Evolutionary conservation across 2,113 vertebrate species (phyloP), one percentile per base, ranked within the genome.

Genomic region (Phrynosoma blainvillii): DNA sequence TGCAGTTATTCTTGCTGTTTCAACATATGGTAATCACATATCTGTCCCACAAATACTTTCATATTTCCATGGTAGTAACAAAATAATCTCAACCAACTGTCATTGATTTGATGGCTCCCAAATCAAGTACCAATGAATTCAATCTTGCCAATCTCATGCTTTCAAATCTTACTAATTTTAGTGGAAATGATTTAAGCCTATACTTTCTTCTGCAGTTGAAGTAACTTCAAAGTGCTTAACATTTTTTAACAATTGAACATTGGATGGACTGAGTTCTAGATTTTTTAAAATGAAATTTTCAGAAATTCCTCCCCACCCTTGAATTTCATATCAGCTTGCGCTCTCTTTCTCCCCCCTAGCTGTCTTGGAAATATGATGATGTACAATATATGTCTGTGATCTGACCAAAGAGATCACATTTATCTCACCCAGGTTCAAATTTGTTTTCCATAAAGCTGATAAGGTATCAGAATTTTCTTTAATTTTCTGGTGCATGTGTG

Each of bases 1-100:
- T 86, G 25, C 73, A 74, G 76, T 91, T 90, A 75, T 73, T 82
- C 81, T 92, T 42, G 56, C 87, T 21, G 71, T 85, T 40, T 89
- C n/a, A 62, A 70, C 82, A 7, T 77, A 84, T 25, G 86, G 73
- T 90, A 68, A 79, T 87, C 83, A 84, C 81, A 54, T 89, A 18
- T 85, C 14, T 30, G 25, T 2, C 10, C 42, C 16, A 16, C 52
- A 4, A 62, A 36, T 40, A 62, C 25, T 36, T 16, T 62, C 65
- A n/a, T 16, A 77, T 12, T 47, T 83, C 25, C 42, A 42, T 27
- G 18, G 47, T 32, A 16, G 59, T 14, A 62, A 20, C n/a, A 20
- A 52, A 42, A 74, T n/a, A 32, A 75, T 59, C 21, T 62, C 6
- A 25, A 25, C 59, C 71, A 84, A 10, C 32, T 25, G 25, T 8